A percentile compares a stretch with the other conserved stretches of the same genome.
phyloP scores from a whole-genome alignment of 2,888 invertebrate species.

The Amorpha juglandis region DNA sequence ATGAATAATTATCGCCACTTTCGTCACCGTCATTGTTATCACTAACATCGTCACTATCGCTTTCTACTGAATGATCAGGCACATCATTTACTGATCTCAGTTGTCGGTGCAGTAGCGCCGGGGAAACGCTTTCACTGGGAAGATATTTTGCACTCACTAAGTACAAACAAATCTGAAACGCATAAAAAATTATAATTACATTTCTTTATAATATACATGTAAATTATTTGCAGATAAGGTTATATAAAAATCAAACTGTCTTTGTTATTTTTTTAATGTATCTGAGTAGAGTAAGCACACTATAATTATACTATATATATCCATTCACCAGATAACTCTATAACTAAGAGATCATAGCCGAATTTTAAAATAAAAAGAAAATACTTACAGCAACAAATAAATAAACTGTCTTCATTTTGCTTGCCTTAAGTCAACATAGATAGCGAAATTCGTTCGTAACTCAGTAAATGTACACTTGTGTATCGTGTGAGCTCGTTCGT shows the following conservation, averaged over 20 bases:
- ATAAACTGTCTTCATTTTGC: constrained; percentile 71
- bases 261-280: no score
- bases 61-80: constrained; percentile 52
- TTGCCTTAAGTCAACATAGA: constrained; percentile 52
- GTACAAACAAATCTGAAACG: constrained; percentile 66
- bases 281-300: no score
- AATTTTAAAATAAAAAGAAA: constrained; percentile 12
- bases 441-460: constrained; percentile 75
- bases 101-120: constrained; percentile 50
- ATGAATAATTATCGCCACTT: constrained; percentile 33
- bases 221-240: no score
- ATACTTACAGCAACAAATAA: constrained; percentile 72
- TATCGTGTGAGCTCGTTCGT: constrained; percentile 78
- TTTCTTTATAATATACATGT: background rate
- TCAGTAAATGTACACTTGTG: constrained; percentile 56
- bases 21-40: constrained; percentile 40
- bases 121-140: constrained; percentile 62
- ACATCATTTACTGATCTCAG: constrained; percentile 58
- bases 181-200: background rate
- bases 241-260: no score
- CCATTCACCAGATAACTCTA: no score
- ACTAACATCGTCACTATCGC: constrained; percentile 48
- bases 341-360: no score
- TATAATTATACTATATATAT: no score
- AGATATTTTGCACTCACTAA: constrained; percentile 74